phyloP scores from a whole-genome alignment of 1,140 invertebrate genomes.

The Drosophila arizonae region DNA sequence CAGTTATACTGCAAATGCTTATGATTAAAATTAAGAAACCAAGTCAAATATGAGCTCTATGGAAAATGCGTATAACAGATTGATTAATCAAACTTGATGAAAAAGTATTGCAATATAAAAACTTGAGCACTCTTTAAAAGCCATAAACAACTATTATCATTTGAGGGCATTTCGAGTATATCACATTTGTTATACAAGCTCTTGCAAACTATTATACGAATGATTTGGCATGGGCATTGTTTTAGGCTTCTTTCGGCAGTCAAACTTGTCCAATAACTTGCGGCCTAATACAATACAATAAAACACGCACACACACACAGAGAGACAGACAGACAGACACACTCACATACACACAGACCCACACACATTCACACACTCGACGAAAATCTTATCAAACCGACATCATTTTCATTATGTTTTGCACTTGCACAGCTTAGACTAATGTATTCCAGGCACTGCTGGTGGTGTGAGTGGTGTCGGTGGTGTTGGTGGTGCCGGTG shows the following conservation, averaged over 20 bases:
- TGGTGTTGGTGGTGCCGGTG: slow-evolving; percentile 9
- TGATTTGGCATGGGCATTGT: slow-evolving; percentile 2
- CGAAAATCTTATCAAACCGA: slow-evolving; percentile 73
- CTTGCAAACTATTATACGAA: not conserved
- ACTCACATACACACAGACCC: slow-evolving; percentile 30
- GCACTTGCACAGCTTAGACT: slow-evolving; percentile 70
- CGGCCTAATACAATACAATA: slow-evolving; percentile 4
- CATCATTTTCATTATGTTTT: slow-evolving; percentile 79
- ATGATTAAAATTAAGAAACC: too few species aligned
- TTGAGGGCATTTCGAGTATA: not conserved
- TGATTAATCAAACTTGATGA: too few species aligned
- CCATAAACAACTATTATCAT: too few species aligned
- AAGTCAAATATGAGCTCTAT: too few species aligned
- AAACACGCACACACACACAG: slow-evolving; percentile 23
- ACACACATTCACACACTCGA: slow-evolving; percentile 11
- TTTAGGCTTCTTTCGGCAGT: slow-evolving; percentile 48
- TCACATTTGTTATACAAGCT: slow-evolving; percentile 1
- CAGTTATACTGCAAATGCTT: too few species aligned
- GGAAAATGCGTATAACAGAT: too few species aligned
- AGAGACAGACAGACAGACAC: slow-evolving; percentile 23
- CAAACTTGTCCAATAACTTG: slow-evolving; percentile 65
- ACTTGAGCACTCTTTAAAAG: too few species aligned
- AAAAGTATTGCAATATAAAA: too few species aligned
- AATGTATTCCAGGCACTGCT: slow-evolving; percentile 48
- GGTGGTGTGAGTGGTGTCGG: not conserved